Base-by-base conservation (phyloP, 2,797 vertebrate genomes). In the Heterohyrax brucei region DNA sequence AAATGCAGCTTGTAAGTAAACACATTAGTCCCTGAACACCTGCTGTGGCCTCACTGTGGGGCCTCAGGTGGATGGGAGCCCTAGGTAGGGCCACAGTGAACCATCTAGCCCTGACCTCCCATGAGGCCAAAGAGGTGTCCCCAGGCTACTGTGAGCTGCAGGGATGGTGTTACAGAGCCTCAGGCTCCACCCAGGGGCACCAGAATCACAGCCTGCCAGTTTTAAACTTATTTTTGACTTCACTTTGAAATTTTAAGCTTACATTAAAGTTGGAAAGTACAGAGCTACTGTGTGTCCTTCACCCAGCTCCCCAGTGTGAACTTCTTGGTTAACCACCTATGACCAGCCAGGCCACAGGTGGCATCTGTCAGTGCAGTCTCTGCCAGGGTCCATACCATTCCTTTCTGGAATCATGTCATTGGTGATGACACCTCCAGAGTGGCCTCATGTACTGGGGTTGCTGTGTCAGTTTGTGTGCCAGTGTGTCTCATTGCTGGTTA, bases 1-100 rank as follows among this genome's bases (percentile, higher is more conserved):
- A 48, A 90, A 75, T 73, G 56, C 79, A 96, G 82, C 95, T 85
- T 85, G 70, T 91, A 72, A 97, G 62, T 96, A 94, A 97, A 96
- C 50, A 62, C 10, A 76, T 61, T 33, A 61, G n/a, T 64, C 7
- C 10, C 46, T 78, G 44, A 44, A 80, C 50, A n/a, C 7, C 0
- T 7, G 46, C 48, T 86, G 9, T 2, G 4, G n/a, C 80, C 87
- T 78, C 68, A 53, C 30, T 89, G 73, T n/a, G 8, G 13, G 81
- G 44, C 62, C 28, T 77, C 6, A 1, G 61, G 33, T 18, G 7
- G 48, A 26, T 30, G 39, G 75, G 28, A 16, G n/a, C 12, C 3
- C 0, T 24, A 39, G 33, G 10, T 19, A 10, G 61, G 56, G 2
- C 48, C 46, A 26, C 12, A n/a, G 4, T 9, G 22, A 70, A 13